Evolutionary conservation across 2,113 vertebrate genomes (phyloP).

Genomic region (Sterna hirundo): DNA sequence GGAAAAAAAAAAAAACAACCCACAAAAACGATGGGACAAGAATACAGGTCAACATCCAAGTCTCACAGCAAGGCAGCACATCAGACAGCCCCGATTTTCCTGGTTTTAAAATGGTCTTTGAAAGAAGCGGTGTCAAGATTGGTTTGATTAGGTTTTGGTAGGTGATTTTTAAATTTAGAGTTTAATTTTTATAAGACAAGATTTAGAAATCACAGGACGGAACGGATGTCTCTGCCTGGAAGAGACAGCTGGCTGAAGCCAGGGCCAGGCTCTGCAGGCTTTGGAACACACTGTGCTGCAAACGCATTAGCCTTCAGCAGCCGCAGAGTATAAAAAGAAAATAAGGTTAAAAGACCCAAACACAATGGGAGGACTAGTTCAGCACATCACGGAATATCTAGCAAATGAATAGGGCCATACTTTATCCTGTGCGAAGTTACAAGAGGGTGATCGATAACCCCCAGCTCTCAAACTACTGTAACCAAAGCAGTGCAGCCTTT

Average conservation of each 20-base stretch:
- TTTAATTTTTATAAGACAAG: neutral
- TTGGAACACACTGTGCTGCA: conserved; percentile 42
- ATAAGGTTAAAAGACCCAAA: neutral
- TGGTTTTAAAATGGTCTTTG: neutral
- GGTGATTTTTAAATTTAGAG: neutral
- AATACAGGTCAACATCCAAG: neutral
- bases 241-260: neutral
- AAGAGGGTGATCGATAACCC: neutral
- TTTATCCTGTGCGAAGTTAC: neutral
- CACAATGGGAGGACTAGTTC: neutral
- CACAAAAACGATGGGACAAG: neutral
- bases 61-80: neutral
- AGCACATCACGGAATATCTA: neutral
- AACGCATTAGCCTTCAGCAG: neutral
- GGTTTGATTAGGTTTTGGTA: neutral
- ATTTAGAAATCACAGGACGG: neutral
- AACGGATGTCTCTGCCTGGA: neutral
- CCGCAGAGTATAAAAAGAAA: neutral
- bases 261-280: neutral
- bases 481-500: neutral
- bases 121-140: neutral
- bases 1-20: neutral
- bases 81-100: neutral
- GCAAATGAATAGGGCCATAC: neutral
- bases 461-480: neutral